Percentiles rank a stretch among this genome's conserved stretches.
phyloP scores from a whole-genome alignment of 2,797 vertebrate species.

The Sarcoramphus papa region DNA sequence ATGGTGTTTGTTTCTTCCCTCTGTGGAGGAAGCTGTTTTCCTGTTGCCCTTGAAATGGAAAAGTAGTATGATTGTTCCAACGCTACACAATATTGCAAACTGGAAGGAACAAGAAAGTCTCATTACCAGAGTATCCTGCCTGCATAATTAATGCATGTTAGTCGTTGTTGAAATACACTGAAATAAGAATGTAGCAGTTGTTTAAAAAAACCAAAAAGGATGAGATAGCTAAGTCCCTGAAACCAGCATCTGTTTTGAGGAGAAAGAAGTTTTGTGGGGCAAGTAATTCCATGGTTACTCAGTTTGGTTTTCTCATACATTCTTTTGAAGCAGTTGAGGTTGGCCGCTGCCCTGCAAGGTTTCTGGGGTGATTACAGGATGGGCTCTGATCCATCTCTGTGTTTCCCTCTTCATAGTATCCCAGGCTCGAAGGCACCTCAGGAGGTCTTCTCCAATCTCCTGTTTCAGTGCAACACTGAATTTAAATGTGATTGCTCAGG shows the following conservation, averaged over 20 bases:
- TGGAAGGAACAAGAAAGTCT: not conserved
- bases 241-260: not conserved
- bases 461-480: not conserved
- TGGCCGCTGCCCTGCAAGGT: not conserved
- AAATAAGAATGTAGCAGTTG: not conserved
- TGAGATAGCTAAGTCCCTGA: not conserved
- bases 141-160: not conserved
- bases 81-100: not conserved
- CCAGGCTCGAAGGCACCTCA: not conserved
- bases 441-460: not conserved
- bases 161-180: not conserved
- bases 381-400: not conserved
- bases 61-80: not conserved
- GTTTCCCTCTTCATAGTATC: not conserved
- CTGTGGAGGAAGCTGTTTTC: not conserved
- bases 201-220: not conserved
- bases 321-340: not conserved
- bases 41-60: slow-evolving; percentile 10
- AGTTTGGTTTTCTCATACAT: not conserved
- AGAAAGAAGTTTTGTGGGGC: not conserved
- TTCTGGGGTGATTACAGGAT: not conserved
- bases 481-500: not conserved
- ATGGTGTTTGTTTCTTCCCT: not conserved
- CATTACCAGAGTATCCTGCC: not conserved
- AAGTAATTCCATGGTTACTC: not conserved